phyloP scores from a whole-genome alignment of 2,113 vertebrate species.

The Calidris pugnax region DNA sequence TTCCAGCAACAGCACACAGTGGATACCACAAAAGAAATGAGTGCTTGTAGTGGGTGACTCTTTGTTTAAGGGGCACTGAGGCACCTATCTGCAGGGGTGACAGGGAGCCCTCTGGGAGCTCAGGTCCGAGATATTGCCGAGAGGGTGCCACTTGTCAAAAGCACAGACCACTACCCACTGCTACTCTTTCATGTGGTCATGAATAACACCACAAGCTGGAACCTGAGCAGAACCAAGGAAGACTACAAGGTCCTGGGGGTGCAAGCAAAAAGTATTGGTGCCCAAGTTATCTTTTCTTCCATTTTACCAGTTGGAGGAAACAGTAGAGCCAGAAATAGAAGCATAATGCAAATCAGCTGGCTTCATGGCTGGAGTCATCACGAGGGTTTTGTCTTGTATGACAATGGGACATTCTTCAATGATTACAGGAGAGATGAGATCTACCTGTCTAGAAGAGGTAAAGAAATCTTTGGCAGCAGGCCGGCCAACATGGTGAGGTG shows the following conservation, averaged over 20 bases:
- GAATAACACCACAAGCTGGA: background rate
- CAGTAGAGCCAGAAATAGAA: background rate
- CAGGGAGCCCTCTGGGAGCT: background rate
- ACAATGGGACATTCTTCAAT: background rate
- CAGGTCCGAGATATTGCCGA: background rate
- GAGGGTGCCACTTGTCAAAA: background rate
- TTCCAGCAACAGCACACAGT: background rate
- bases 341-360: background rate
- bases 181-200: background rate
- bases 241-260: background rate
- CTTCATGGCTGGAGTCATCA: background rate
- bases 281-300: background rate
- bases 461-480: background rate
- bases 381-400: background rate
- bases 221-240: background rate
- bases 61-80: background rate
- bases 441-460: background rate
- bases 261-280: background rate
- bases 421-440: background rate
- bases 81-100: background rate
- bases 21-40: background rate
- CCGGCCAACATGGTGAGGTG: background rate
- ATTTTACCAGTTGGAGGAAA: background rate
- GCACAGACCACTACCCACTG: background rate
- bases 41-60: background rate